These are phyloP conservation scores for Drosophila melanica DNA, from an alignment of 1,140 invertebrate species.

Conservation along the genomic window DNA sequence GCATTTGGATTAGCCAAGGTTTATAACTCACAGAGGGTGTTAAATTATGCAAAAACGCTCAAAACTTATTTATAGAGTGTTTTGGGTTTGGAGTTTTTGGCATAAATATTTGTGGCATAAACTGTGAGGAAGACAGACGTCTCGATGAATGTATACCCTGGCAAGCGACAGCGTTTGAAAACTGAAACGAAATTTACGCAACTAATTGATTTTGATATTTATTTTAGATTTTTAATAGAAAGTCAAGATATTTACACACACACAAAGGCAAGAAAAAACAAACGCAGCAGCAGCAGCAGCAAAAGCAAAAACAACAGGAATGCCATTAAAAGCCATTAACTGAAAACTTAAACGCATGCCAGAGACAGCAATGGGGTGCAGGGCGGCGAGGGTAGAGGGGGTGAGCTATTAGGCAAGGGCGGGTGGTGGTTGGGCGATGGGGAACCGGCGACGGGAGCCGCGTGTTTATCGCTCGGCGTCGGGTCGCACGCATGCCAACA, in stretches of 20 bases:
- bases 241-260: slow-evolving; percentile 19
- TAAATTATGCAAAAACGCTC: slow-evolving; percentile 61
- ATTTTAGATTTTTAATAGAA: slow-evolving; percentile 65
- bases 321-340: slow-evolving; percentile 81
- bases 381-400: slow-evolving; percentile 4
- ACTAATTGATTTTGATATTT: slow-evolving; percentile 80
- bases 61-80: slow-evolving; percentile 15
- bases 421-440: slow-evolving; percentile 11
- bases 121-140: neutral
- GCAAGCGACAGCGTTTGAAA: slow-evolving; percentile 12
- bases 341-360: slow-evolving; percentile 82
- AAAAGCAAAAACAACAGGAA: slow-evolving; percentile 39
- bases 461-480: slow-evolving; percentile 76
- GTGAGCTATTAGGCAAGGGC: neutral
- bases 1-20: slow-evolving; percentile 53
- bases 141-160: too few species aligned
- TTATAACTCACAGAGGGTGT: slow-evolving; percentile 47
- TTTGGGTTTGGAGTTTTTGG: slow-evolving; percentile 4
- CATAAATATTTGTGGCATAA: slow-evolving; percentile 15
- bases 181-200: slow-evolving; percentile 62
- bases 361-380: slow-evolving; percentile 53
- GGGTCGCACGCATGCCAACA: slow-evolving; percentile 77
- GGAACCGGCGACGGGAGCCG: slow-evolving; percentile 48
- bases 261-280: slow-evolving; percentile 15
- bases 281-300: neutral